phyloP scores from a whole-genome alignment of 1,140 invertebrate genomes.

The Neocloeon triangulifer region DNA sequence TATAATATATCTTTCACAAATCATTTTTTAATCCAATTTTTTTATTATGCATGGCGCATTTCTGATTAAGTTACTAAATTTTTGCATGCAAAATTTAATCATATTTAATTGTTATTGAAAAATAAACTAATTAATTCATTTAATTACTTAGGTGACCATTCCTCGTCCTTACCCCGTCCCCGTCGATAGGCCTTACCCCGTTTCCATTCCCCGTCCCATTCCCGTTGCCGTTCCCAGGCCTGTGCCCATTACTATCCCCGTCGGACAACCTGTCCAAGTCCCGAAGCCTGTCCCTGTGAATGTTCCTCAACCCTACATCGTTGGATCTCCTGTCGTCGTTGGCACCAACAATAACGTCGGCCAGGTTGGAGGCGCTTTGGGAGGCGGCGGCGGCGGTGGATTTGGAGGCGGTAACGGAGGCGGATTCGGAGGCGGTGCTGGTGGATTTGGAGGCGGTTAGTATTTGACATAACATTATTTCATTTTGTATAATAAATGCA shows the following conservation, averaged over 20 bases:
- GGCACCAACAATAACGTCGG: background rate
- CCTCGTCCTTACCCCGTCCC: background rate
- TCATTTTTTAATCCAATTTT: too few relatives aligned
- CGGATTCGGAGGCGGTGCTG: background rate
- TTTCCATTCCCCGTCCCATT: background rate
- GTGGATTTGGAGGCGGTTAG: too few relatives aligned
- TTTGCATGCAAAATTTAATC: too few relatives aligned
- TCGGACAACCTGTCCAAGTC: background rate
- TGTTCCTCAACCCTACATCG: constrained; percentile 1
- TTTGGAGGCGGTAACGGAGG: background rate
- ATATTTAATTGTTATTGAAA: too few relatives aligned
- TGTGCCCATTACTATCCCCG: background rate
- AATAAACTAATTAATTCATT: too few relatives aligned
- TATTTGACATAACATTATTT: too few relatives aligned
- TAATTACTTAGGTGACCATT: too few relatives aligned
- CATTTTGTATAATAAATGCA: too few relatives aligned
- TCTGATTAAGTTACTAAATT: too few relatives aligned
- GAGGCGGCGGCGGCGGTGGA: background rate
- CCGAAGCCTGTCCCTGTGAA: constrained; percentile 1
- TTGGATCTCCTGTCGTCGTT: background rate
- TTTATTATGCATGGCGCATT: too few relatives aligned
- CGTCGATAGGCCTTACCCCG: background rate
- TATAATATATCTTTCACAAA: too few relatives aligned
- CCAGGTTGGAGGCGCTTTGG: background rate
- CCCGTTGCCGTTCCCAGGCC: constrained; percentile 2